Base-by-base conservation (phyloP, 1,140 invertebrate species). In the Drosophila nigrodunni region DNA sequence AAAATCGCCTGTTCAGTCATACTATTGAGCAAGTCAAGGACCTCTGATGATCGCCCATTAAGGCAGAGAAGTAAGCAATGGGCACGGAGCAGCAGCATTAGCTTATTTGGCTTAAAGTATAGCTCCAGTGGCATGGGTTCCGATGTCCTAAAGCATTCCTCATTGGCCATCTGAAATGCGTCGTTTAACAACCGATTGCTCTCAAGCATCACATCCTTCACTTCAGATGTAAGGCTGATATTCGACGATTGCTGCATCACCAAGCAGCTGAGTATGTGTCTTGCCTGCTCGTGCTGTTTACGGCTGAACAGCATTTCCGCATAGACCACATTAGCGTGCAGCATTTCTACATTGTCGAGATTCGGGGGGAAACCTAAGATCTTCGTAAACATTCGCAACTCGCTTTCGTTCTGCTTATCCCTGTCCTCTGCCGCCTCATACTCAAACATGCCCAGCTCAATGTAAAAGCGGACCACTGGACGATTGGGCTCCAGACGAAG, bases 391-490 rank as follows among this genome's bases (percentile, higher is more conserved):
- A 95, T 93, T 7, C 49, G 54, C 6, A 66, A 71, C 0, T 41
- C 54, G 43, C 39, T 92, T 2, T 6, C 25, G 25, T 30, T 2
- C 92, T 0, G 93, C 39, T 93, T 93, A 62, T 80, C 93, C 2
- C 93, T 91, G 4, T 80, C 58, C 68, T 92, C 93, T 11, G 94
- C 89, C 0, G 47, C 21, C 89, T 95, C 94, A 41, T 91, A 88
- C 87, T 95, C 94, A 75, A 94, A 94, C 39, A 95, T 87, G n/a
- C 94, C 95, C 87, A 95, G 94, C 83, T 95, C 95, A 2, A 93
- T 92, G 79, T 95, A 96, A 62, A 94, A 72, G 93, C 91, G 49
- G 0, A 25, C 10, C 1, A 67, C 15, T 0, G 9, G 1, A 0
- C 78, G 74, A 77, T 95, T 94, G 43, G 93, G 90, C 10, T 93